Evolutionary conservation across 2,888 invertebrate genomes (phyloP).

Genomic region (Amphipoea lucens): DNA sequence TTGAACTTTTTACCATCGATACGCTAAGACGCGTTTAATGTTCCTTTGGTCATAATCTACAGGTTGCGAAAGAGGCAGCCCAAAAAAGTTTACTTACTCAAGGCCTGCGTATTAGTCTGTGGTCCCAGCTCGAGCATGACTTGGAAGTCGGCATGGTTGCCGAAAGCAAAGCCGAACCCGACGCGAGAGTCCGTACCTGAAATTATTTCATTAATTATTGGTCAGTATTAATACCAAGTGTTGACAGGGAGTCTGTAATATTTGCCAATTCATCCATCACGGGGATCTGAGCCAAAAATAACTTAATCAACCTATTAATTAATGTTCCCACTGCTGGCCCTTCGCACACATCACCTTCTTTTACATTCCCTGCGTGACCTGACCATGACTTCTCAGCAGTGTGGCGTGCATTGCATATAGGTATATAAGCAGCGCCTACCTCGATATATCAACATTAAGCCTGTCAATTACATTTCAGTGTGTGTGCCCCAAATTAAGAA

Average conservation of each 20-base stretch:
- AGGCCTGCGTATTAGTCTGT: constrained; percentile 93
- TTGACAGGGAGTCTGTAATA: neutral
- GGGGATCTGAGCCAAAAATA: neutral
- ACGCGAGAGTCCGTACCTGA: constrained; percentile 94
- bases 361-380: neutral
- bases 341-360: neutral
- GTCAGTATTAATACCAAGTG: neutral
- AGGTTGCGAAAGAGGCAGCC: too few relatives aligned
- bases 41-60: too few relatives aligned
- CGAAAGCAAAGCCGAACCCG: constrained; percentile 95
- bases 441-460: too few relatives aligned
- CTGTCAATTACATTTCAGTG: too few relatives aligned
- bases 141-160: constrained; percentile 95
- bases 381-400: too few relatives aligned
- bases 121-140: constrained; percentile 94
- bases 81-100: constrained; percentile 88
- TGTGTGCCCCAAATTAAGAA: too few relatives aligned
- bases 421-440: too few relatives aligned
- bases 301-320: neutral
- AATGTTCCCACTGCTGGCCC: neutral
- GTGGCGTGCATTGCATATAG: too few relatives aligned
- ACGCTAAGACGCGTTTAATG: too few relatives aligned
- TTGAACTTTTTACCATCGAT: too few relatives aligned
- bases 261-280: neutral
- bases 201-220: constrained; percentile 56